These are phyloP conservation scores for Lasioglossum calceatum DNA, from an alignment of 2,888 invertebrate species.

Conservation along the genomic window DNA sequence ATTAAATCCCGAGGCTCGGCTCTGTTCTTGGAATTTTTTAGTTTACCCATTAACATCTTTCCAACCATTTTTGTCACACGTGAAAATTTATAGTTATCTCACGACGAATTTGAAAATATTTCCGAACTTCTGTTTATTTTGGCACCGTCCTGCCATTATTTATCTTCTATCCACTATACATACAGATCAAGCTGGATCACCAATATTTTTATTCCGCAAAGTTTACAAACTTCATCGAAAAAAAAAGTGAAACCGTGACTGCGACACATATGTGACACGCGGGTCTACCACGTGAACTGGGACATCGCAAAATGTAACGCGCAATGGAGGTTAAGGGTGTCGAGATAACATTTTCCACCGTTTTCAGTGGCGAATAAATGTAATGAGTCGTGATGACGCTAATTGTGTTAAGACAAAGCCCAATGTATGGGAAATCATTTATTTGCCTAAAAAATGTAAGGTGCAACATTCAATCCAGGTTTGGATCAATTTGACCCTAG, in stretches of 20 bases:
- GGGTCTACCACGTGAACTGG: neutral
- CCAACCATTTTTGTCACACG: neutral
- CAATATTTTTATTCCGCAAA: neutral
- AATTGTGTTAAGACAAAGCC: neutral
- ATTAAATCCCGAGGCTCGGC: slow-evolving; percentile 38
- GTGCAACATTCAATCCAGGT: too few relatives aligned
- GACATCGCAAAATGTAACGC: neutral
- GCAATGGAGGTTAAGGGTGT: neutral
- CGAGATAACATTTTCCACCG: neutral
- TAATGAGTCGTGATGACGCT: neutral
- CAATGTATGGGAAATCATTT: neutral
- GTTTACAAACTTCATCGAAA: neutral
- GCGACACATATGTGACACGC: neutral
- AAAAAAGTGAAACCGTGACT: neutral
- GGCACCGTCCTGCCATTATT: neutral
- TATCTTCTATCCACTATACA: neutral
- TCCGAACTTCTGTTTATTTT: neutral
- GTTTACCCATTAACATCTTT: neutral
- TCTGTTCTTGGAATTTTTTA: neutral
- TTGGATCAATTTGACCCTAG: neutral
- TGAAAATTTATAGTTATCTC: neutral
- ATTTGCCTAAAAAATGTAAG: neutral
- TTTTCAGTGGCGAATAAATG: neutral
- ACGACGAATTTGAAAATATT: neutral
- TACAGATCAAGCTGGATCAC: neutral